Percentiles rank a stretch among this genome's conserved stretches.
Conservation (phyloP, 2,888 invertebrate genomes). For the Ypsolopha sequella region DNA sequence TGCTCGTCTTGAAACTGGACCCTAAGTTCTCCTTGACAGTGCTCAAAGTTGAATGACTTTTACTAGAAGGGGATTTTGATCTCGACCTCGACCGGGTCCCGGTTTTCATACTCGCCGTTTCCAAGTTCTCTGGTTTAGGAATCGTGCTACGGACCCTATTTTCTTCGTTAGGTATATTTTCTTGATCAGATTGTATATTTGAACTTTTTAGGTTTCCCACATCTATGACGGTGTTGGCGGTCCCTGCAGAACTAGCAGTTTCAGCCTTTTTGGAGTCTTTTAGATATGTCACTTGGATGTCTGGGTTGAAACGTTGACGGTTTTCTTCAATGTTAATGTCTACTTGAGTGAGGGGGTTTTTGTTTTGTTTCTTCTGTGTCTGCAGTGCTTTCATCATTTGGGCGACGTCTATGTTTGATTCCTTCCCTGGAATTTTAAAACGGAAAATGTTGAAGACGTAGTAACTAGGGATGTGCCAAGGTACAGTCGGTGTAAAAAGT, state of each 20-base stretch:
- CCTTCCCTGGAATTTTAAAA: slow-evolving; percentile 31
- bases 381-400: slow-evolving; percentile 42
- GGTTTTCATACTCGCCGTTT: no score
- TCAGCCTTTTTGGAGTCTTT: slow-evolving; percentile 37
- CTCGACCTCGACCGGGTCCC: slow-evolving; percentile 8
- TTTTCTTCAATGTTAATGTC: slow-evolving; percentile 35
- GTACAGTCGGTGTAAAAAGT: no score
- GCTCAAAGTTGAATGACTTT: slow-evolving; percentile 46
- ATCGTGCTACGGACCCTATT: no score
- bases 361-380: slow-evolving; percentile 27
- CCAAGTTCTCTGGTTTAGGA: not conserved
- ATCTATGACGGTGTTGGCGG: slow-evolving; percentile 40
- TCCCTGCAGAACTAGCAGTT: slow-evolving; percentile 38
- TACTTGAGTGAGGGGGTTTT: slow-evolving; percentile 38
- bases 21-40: slow-evolving; percentile 47
- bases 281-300: slow-evolving; percentile 28
- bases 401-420: slow-evolving; percentile 45
- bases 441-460: no score
- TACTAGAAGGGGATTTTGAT: slow-evolving; percentile 49
- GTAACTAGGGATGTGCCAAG: no score
- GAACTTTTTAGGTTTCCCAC: slow-evolving; percentile 19
- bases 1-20: slow-evolving; percentile 38
- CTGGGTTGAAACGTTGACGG: slow-evolving; percentile 16
- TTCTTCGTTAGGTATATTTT: slow-evolving; percentile 8
- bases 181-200: slow-evolving; percentile 16